Evolutionary conservation across 2,888 invertebrate species (phyloP).

Genomic region (Tetranychus piercei): DNA sequence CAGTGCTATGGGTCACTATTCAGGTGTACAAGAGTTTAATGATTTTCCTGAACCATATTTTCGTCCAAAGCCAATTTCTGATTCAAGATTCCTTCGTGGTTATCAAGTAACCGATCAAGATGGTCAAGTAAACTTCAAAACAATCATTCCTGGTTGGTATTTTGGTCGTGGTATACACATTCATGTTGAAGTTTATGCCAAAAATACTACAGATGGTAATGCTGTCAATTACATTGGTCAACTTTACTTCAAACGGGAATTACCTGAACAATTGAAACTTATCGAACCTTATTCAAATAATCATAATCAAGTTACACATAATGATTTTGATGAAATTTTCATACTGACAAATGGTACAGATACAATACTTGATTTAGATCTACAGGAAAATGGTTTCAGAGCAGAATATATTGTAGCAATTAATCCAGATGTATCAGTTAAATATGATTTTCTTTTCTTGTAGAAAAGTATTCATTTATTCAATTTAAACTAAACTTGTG

Average conservation of each 20-base stretch:
- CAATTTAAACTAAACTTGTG: too few species aligned
- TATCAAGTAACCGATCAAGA: conserved; percentile 18
- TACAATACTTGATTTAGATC: too few species aligned
- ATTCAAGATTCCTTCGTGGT: conserved; percentile 18
- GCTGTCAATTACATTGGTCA: conserved; percentile 4
- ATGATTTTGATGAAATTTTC: too few species aligned
- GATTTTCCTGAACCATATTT: neutral
- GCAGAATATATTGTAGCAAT: too few species aligned
- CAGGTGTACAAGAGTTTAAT: neutral
- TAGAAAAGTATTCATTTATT: too few species aligned
- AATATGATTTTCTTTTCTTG: too few species aligned
- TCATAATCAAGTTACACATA: neutral
- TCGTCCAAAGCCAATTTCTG: conserved; percentile 10
- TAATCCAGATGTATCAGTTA: too few species aligned
- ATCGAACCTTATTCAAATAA: neutral
- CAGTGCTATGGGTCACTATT: conserved; percentile 1
- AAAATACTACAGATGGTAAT: neutral
- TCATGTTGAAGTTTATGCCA: conserved; percentile 7
- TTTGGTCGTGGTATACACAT: neutral
- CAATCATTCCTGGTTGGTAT: conserved; percentile 18
- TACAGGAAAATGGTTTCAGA: too few species aligned
- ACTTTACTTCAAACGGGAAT: conserved; percentile 5
- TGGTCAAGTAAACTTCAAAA: conserved; percentile 16
- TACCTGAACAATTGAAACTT: neutral
- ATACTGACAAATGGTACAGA: too few species aligned